Percentiles rank a stretch among this genome's conserved stretches.
These are phyloP conservation scores for Tyto alba DNA, from an alignment of 2,113 vertebrate genomes.

Conservation along the genomic window DNA sequence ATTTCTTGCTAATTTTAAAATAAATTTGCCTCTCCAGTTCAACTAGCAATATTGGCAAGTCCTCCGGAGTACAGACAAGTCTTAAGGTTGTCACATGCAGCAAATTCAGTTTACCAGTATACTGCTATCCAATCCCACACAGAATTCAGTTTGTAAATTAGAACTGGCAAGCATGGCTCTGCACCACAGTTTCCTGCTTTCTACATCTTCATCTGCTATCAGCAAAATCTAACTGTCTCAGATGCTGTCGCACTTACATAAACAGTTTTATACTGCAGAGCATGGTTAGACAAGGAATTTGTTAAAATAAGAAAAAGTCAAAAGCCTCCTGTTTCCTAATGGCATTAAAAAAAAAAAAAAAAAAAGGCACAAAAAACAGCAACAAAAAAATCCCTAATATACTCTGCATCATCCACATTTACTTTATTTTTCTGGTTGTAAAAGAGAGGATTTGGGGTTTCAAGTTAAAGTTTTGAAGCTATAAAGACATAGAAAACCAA, in stretches of 20 bases:
- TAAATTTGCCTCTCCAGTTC: background rate
- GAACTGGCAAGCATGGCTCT: constrained; percentile 24
- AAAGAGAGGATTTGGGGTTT: background rate
- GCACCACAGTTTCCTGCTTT: constrained; percentile 70
- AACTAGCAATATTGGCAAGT: background rate
- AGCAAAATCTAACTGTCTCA: constrained; percentile 10
- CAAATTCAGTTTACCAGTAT: background rate
- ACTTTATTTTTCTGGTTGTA: background rate
- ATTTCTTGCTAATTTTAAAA: background rate
- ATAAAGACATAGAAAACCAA: background rate
- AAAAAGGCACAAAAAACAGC: too few species aligned
- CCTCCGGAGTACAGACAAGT: background rate
- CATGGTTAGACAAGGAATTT: background rate
- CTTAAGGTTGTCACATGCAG: background rate
- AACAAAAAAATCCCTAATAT: background rate
- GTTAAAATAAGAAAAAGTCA: background rate
- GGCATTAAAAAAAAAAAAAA: background rate
- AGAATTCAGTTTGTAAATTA: background rate
- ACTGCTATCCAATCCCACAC: background rate
- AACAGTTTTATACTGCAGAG: background rate
- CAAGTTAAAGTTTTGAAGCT: background rate
- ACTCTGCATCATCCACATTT: background rate
- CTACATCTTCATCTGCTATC: constrained; percentile 28
- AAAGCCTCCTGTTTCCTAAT: background rate
- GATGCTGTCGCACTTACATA: background rate